Base-by-base conservation (phyloP, 53 echinoderm and acorn worm species). In the Zoroaster sp. region DNA sequence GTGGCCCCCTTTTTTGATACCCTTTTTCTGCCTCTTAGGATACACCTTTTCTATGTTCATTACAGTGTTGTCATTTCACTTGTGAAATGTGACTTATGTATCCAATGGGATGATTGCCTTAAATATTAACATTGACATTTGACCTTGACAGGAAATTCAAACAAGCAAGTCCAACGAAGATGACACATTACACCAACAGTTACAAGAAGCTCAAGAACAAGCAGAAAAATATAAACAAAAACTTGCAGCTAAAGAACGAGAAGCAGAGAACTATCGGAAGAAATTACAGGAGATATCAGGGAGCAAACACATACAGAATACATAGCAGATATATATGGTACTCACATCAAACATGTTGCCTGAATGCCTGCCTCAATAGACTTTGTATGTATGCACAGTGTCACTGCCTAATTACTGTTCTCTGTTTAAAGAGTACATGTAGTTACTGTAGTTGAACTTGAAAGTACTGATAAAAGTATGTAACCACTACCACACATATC, bases 181-280 rank as follows among this genome's bases (percentile, higher is more conserved):
- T 38, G 73, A 87, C 28, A 70, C 74, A 38, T 49, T 92, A 31
- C 89, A 92, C n/a, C 89, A 82, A 70, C 85, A 85, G 88, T 67
- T 93, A 10, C 67, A 89, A 78, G 80, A 73, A 39, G 94, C 92
- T 38, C 85, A 83, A 63, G 75, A 79, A 42, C 83, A 94, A 89
- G 92, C 94, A 7, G 94, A 90, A 66, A 40, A 38, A 75, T 91
- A 87, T 51, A 93, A 91, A 77, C 91, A 91, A 45, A 91, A 93
- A 69, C 82, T 93, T 40, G 82, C 33, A 25, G 63, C 88, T 40
- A 93, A 93, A 66, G 80, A 93, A 32, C 65, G 67, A 51, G 94
- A 91, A 67, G 91, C 91, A 23, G 94, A 93, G 49, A 82, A 65
- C 43, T 92, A 92, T 37, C 89, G 89, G 23, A 89, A 89, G 69